These are phyloP conservation scores for Torymus auratus DNA, from an alignment of 2,888 invertebrate species.

Conservation along the genomic window DNA sequence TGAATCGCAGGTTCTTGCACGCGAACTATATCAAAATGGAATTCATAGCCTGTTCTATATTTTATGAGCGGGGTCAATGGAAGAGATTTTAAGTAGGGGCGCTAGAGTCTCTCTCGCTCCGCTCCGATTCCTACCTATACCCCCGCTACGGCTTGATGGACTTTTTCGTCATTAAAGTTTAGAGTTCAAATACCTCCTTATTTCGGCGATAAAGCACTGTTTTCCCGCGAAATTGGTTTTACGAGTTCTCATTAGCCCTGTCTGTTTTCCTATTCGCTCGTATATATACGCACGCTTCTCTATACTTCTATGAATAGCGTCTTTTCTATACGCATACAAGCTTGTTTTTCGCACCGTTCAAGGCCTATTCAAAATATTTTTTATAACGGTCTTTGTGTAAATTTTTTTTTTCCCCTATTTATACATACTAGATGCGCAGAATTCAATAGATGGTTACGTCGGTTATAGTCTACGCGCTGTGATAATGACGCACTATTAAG, in stretches of 20 bases:
- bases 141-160: neutral
- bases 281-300: neutral
- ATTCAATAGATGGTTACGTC: no score
- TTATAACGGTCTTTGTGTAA: no score
- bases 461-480: no score
- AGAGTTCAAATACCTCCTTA: neutral
- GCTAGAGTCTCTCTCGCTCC: neutral
- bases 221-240: no score
- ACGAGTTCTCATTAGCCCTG: no score
- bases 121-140: neutral
- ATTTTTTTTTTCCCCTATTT: no score
- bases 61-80: neutral
- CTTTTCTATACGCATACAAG: no score
- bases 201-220: no score
- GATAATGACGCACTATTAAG: slow-evolving; percentile 33
- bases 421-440: no score
- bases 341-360: no score
- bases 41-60: slow-evolving; percentile 17
- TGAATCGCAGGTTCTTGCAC: neutral
- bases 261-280: neutral
- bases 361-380: no score
- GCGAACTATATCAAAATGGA: slow-evolving; percentile 10
- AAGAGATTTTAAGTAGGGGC: slow-evolving; percentile 18
- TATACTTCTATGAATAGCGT: no score
- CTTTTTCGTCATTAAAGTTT: slow-evolving; percentile 24